Conservation (phyloP, 2,797 vertebrate species). For the Onychomys leucogaster region DNA sequence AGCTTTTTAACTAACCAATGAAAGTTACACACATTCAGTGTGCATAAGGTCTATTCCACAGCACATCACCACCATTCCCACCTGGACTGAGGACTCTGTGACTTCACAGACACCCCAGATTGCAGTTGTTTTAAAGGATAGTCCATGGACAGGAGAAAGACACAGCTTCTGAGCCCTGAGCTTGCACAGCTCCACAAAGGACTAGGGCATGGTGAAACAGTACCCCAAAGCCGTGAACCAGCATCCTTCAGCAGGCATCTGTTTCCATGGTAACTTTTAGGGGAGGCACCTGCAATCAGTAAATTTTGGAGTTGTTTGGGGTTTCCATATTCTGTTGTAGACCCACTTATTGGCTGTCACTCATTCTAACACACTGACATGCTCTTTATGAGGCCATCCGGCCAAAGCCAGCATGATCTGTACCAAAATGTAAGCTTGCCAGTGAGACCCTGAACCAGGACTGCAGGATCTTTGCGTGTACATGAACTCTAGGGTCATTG, state of each 20-base stretch:
- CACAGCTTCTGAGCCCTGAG: background rate
- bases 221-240: background rate
- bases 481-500: background rate
- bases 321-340: background rate
- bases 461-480: background rate
- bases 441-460: background rate
- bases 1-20: no score
- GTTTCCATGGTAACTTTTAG: background rate
- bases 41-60: no score
- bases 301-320: background rate
- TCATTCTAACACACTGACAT: background rate
- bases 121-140: background rate
- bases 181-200: fast-evolving
- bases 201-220: background rate
- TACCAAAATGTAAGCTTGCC: background rate
- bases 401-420: background rate
- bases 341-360: background rate
- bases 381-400: background rate
- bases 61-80: background rate
- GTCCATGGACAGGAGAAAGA: background rate
- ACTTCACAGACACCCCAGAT: background rate
- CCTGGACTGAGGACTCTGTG: background rate
- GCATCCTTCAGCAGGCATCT: background rate
- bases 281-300: background rate
- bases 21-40: no score